Percentiles rank a stretch among this genome's conserved stretches.
phyloP scores from a whole-genome alignment of 2,888 invertebrate genomes.

The Heteromyza rotundicornis region DNA sequence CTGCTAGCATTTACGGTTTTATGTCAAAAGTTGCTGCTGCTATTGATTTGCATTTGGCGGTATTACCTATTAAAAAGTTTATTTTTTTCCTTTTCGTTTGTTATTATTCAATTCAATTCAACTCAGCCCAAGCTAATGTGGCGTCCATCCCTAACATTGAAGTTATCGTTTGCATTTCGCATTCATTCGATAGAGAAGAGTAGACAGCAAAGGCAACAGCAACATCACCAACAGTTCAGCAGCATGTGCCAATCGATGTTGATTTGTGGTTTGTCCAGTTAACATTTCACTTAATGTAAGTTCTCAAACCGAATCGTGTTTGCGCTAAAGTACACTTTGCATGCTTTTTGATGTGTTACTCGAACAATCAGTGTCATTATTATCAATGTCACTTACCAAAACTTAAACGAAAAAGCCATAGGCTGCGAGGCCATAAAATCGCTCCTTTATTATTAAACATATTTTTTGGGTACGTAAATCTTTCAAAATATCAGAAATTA shows the following conservation, averaged over 20 bases:
- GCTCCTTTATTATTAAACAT: no score
- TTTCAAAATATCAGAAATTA: no score
- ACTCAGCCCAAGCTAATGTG: no score
- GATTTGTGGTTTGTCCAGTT: constrained; percentile 4
- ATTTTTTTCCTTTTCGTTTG: no score
- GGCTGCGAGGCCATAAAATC: no score
- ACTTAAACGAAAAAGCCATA: background rate
- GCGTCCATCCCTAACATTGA: no score
- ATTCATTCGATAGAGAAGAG: background rate
- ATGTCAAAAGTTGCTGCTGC: constrained; percentile 2
- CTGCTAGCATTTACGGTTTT: background rate
- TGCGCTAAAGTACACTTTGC: background rate
- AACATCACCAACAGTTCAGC: background rate
- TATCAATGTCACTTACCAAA: constrained; percentile 18
- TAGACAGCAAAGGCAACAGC: background rate
- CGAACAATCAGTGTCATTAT: constrained; percentile 34
- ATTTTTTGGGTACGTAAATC: no score
- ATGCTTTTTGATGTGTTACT: constrained; percentile 25
- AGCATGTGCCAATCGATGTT: background rate
- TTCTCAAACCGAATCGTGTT: background rate
- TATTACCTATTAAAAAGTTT: no score
- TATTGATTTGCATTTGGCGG: background rate
- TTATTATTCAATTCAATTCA: no score
- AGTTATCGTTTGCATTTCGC: background rate
- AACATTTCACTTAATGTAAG: constrained; percentile 1